Base-by-base conservation (phyloP, 2,888 invertebrate species). In the Drosophila paramelanica region DNA sequence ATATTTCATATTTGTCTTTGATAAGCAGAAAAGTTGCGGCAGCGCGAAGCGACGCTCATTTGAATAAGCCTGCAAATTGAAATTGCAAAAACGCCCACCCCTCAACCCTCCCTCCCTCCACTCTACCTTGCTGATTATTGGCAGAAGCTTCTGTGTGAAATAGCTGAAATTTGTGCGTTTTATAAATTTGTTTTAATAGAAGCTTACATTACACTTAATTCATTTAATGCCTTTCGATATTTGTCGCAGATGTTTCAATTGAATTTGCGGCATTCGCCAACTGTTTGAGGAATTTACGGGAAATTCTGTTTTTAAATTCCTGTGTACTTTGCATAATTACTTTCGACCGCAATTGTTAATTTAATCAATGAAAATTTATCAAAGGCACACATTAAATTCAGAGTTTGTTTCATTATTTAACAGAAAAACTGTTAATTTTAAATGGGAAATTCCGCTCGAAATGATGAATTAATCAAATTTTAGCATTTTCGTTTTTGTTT, bases 1-100 rank as follows among this genome's bases (percentile, higher is more conserved):
- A 88, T 84, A 82, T 79, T 84, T 86, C 83, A 84, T 88, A 79
- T 88, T 88, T 82, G 87, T 88, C 88, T 84, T 79, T 68, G 83
- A 84, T 82, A 79, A 79, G 83, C 83, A 69, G 56, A 66, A 81
- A 70, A 53, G 64, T 42, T 67, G 46, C 47, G 49, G 56, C 59
- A 56, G 2, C 5, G 41, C 7, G n/a, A 23, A 27, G 41, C 41
- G 51, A 45, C 41, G 45, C 67, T 73, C 65, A 77, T 79, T 79
- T 80, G 52, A 73, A 77, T 73, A 71, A 73, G 65, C 68, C 67
- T 65, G 58, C 23, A 71, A 81, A 81, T 81, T 81, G 74, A 79
- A 80, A 79, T 60, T 55, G 47, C 36, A 52, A 39, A 66, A 66
- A 60, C 45, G 51, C 20, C 27, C 33, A 47, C 3, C 0, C 8